A percentile compares a stretch with the other conserved stretches of the same genome.
Evolutionary conservation across 2,797 vertebrate species (phyloP).

Genomic region (Peromyscus attwateri): DNA sequence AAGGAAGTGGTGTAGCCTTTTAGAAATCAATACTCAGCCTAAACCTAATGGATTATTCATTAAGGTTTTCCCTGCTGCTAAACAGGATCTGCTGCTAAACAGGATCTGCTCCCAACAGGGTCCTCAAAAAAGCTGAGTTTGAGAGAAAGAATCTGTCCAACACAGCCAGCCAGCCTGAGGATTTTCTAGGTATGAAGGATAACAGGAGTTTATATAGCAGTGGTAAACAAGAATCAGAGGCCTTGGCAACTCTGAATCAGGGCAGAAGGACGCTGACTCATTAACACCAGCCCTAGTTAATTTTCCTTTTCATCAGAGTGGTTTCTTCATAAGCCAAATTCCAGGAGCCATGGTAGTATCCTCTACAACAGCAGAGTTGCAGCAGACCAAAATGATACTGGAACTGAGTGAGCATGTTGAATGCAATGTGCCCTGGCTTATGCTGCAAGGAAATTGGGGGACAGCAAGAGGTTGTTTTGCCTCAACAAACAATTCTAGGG

Average conservation of each 20-base stretch:
- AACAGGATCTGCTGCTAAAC: not conserved
- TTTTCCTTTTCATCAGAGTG: not conserved
- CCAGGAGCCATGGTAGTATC: not conserved
- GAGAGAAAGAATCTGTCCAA: not conserved
- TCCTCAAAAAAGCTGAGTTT: not conserved
- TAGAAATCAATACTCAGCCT: conserved; percentile 60
- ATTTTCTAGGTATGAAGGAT: not conserved
- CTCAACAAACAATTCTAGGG: not conserved
- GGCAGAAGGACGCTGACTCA: not conserved
- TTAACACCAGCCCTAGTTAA: not conserved
- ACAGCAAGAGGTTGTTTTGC: not conserved
- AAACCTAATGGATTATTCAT: conserved; percentile 59
- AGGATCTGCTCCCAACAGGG: not conserved
- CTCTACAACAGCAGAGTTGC: not conserved
- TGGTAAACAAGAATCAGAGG: not conserved
- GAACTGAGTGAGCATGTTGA: not conserved
- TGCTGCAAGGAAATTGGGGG: not conserved
- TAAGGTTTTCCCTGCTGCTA: not conserved
- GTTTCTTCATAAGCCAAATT: not conserved
- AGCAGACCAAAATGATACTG: not conserved
- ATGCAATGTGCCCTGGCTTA: not conserved
- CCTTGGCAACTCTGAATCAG: not conserved
- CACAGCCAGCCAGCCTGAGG: not conserved
- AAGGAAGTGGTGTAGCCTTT: conserved; percentile 27
- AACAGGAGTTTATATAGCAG: not conserved